A percentile compares a stretch with the other conserved stretches of the same genome.
Evolutionary conservation across 2,113 vertebrate species (phyloP).

Genomic region (Elephas maximus): DNA sequence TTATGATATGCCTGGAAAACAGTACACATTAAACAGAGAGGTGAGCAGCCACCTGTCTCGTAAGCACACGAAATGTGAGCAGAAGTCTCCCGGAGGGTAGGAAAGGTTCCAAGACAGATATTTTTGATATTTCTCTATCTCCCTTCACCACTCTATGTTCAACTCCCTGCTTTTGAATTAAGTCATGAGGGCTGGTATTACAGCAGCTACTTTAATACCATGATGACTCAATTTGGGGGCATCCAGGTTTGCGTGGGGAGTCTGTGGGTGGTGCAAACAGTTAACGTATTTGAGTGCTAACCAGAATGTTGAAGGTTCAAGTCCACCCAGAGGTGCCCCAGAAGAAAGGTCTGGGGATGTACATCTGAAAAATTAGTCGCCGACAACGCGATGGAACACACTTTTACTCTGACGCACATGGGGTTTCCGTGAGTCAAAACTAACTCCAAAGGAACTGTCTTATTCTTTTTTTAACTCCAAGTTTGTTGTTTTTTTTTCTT

Average conservation of each 20-base stretch:
- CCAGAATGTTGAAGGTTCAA: no score
- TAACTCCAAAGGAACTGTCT: no score
- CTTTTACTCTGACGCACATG: no score
- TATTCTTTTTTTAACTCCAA: no score
- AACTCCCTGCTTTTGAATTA: neutral
- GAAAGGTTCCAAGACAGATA: neutral
- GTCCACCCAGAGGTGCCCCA: no score
- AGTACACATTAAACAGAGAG: neutral
- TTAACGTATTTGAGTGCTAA: no score
- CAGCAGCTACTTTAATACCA: neutral
- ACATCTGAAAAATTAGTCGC: no score
- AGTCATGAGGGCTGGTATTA: neutral
- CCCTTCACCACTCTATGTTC: neutral
- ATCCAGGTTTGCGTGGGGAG: neutral
- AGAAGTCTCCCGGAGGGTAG: neutral
- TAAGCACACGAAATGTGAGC: neutral
- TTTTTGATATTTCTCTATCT: neutral
- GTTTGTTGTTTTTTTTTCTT: neutral
- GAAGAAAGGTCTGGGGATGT: no score
- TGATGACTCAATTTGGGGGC: neutral
- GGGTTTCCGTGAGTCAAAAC: no score
- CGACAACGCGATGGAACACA: no score
- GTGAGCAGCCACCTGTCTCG: neutral
- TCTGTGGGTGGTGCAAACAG: no score
- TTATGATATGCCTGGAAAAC: neutral